Conservation (phyloP, 2,113 vertebrate species). For the Sylvilagus bachmani region DNA sequence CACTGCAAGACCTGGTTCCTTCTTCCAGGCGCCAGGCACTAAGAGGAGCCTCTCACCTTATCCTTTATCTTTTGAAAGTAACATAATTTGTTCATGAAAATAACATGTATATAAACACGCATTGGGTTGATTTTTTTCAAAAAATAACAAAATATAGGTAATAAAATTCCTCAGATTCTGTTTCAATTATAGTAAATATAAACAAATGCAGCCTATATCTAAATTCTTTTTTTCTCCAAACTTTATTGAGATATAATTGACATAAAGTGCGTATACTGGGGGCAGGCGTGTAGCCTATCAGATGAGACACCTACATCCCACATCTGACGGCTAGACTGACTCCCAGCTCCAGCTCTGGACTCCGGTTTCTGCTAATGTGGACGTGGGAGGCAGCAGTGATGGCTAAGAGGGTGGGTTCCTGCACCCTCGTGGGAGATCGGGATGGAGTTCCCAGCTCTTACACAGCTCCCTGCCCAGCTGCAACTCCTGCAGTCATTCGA, state of each 20-base stretch:
- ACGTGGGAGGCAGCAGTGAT: too few species aligned
- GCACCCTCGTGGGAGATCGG: too few species aligned
- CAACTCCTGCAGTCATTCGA: too few species aligned
- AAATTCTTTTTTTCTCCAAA: background rate
- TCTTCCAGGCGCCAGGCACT: background rate
- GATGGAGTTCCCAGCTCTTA: too few species aligned
- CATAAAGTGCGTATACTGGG: background rate
- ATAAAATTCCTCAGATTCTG: background rate
- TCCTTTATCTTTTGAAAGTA: background rate
- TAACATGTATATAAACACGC: background rate
- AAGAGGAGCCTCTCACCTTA: background rate
- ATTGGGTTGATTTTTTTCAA: background rate
- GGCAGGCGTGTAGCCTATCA: too few species aligned
- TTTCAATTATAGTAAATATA: background rate
- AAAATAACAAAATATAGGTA: background rate
- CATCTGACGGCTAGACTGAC: too few species aligned
- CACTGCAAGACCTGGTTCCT: background rate
- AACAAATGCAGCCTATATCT: background rate
- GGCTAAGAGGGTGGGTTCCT: too few species aligned
- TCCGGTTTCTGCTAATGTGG: too few species aligned
- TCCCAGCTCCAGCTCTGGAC: too few species aligned
- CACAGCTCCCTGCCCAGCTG: too few species aligned
- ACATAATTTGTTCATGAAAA: background rate
- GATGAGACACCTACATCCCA: too few species aligned
- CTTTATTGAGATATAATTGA: background rate